Evolutionary conservation across 2,113 vertebrate genomes (phyloP), one percentile per base, ranked within the genome.

Genomic region (Passer domesticus): DNA sequence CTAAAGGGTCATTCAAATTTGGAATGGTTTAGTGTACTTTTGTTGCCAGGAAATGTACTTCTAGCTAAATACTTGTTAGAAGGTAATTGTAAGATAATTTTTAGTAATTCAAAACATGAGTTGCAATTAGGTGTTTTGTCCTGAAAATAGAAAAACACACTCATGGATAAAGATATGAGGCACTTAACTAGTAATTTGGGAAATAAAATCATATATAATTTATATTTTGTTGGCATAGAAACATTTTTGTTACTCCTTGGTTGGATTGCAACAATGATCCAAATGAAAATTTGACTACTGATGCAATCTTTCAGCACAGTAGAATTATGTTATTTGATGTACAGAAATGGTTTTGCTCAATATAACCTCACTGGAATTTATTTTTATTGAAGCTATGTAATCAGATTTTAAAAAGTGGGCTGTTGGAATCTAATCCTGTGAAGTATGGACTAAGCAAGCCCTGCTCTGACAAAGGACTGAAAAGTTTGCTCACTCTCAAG

Each of bases 81-180:
- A 80, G 70, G 16, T 76, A 90, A 95, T 94, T 90, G 41, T 68
- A 83, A 92, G 79, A 83, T 87, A 78, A 86, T 94, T 96, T 84
- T 95, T 87, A 67, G n/a, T 82, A 89, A 96, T 95, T 89, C 92
- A 93, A 94, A 94, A 69, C 69, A 41, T 53, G 50, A 69, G 27
- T 95, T 96, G 39, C 87, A 94, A 88, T 94, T 92, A 95, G 44
- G 53, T 88, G 87, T 33, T 95, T 95, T 97, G 46, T 96, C 31
- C 64, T 73, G 66, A 96, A 73, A 82, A 72, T 60, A 76, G 92
- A 94, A 91, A 92, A 78, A 46, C 37, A 23, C 39, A 67, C 22
- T 49, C 3, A 15, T 31, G 49, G 67, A 67, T 66, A 73, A 64
- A 77, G 49, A 55, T 74, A 24, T 9, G n/a, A 6, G 8, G 49